These are phyloP conservation scores for Hoplodrina ambigua DNA, from an alignment of 2,888 invertebrate genomes.

Conservation along the genomic window DNA sequence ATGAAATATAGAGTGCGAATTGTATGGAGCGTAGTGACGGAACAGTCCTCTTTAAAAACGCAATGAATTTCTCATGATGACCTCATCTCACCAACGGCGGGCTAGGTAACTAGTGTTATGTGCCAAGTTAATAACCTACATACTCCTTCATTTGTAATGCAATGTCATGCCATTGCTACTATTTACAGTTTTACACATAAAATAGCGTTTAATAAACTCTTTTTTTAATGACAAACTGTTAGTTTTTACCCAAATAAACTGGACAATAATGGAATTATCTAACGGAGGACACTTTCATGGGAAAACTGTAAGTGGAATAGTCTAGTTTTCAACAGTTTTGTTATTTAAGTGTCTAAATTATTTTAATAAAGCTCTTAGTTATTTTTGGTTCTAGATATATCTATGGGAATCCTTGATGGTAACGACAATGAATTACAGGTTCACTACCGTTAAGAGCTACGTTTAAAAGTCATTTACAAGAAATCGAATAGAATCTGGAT, in stretches of 20 bases:
- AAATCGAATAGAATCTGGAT: no score
- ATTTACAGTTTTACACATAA: slow-evolving; percentile 46
- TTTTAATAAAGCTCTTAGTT: neutral
- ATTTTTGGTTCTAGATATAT: neutral
- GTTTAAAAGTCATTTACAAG: no score
- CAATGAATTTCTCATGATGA: slow-evolving; percentile 41
- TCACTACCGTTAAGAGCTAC: no score
- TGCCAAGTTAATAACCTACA: slow-evolving; percentile 49
- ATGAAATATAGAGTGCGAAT: neutral
- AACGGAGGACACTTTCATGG: slow-evolving; percentile 37
- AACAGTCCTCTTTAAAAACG: neutral
- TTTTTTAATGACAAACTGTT: slow-evolving; percentile 34
- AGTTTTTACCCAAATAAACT: slow-evolving; percentile 35
- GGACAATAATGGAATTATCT: slow-evolving; percentile 18
- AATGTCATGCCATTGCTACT: slow-evolving; percentile 40
- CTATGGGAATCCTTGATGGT: no score
- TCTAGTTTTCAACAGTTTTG: slow-evolving; percentile 16
- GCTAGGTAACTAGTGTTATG: slow-evolving; percentile 9
- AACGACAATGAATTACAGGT: neutral
- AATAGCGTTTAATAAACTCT: slow-evolving; percentile 33
- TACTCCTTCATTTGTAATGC: slow-evolving; percentile 33
- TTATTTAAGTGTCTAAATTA: neutral
- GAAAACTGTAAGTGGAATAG: slow-evolving; percentile 5
- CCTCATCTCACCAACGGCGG: slow-evolving; percentile 27
- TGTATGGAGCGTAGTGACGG: neutral